Base-by-base conservation (phyloP, 2,113 vertebrate species). In the Pedetes capensis region DNA sequence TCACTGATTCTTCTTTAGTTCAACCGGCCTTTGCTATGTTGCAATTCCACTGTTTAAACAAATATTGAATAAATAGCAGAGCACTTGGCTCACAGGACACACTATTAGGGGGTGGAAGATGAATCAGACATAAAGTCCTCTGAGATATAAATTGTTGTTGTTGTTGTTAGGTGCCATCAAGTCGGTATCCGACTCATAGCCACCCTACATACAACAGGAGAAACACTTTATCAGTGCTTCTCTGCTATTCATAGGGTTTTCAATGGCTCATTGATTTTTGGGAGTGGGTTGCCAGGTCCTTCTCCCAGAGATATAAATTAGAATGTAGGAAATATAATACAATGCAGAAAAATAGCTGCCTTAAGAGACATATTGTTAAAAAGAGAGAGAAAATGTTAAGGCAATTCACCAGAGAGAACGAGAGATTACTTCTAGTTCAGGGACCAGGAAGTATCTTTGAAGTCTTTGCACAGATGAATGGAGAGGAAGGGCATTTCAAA, bases 21-120 rank as follows among this genome's bases (percentile, higher is more conserved):
- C n/a, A n/a, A n/a, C n/a, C 3, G 44, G 23, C 32, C 47, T 94
- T 34, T 23, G 9, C 75, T 63, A 0, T 12, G 22, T 27, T 47
- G 49, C 6, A 14, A 0, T 22, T 11, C 16, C 1, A 8, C 25
- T 23, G 27, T 49, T 53, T 20, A n/a, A 47, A 89, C 2, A 34
- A 64, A 72, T 2, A n/a, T 5, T 34, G 44, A 61, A 3, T 14
- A 32, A 61, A 16, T 5, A 8, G 7, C 23, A 8, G 0, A 20
- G n/a, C 1, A 29, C 49, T 20, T 34, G n/a, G n/a, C 23, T 79
- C 17, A 9, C 8, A 51, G 74, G 0, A 7, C 6, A 8, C 0
- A 2, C 6, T 2, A n/a, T n/a, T n/a, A n/a, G 59, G n/a, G 59
- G 42, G 47, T 2, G 37, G 64, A n/a, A 55, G 68, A 42, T 3